Evolutionary conservation across 2,797 vertebrate genomes (phyloP).

Genomic region (Nannoperca obscura): DNA sequence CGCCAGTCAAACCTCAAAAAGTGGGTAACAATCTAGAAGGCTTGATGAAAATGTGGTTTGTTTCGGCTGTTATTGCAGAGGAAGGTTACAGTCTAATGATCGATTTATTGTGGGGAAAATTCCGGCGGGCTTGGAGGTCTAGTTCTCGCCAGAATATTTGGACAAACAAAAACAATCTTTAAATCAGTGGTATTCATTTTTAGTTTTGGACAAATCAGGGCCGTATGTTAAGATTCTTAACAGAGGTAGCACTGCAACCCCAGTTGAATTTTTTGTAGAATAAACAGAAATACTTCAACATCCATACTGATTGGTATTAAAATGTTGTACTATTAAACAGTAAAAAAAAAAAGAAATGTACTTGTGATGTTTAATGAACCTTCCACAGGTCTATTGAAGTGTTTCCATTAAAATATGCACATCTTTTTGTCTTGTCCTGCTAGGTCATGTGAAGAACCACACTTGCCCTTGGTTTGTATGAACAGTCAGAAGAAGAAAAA

Average conservation of each 20-base stretch:
- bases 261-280: neutral
- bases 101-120: neutral
- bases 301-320: neutral
- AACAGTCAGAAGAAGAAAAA: neutral
- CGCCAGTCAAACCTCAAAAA: neutral
- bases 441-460: neutral
- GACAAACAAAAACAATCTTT: neutral
- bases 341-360: neutral
- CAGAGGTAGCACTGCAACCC: neutral
- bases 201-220: neutral
- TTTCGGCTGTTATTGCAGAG: neutral
- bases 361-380: neutral
- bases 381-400: neutral
- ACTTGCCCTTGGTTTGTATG: neutral
- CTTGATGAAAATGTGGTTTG: neutral
- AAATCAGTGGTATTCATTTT: neutral
- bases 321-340: neutral
- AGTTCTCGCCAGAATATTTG: neutral
- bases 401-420: too few relatives aligned
- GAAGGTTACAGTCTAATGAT: too few relatives aligned
- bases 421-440: neutral
- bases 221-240: too few relatives aligned
- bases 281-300: neutral
- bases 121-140: neutral
- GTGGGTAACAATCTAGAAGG: neutral